Conservation (phyloP, 2,113 vertebrate species). For the Hippopotamus amphibius region DNA sequence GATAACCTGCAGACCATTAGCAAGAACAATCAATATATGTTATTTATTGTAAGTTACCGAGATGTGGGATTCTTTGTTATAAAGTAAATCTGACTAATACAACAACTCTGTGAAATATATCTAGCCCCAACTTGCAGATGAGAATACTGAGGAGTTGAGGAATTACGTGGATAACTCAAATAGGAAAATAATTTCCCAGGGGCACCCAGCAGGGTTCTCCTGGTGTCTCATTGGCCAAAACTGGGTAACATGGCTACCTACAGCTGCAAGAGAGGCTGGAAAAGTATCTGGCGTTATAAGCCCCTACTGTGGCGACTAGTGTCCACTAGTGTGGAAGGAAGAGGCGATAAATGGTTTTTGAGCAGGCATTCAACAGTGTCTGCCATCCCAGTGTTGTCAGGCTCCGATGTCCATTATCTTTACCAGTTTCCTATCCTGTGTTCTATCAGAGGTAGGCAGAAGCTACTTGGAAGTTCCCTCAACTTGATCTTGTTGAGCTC, state of each 20-base stretch:
- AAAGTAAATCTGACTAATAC: slow-evolving; percentile 6
- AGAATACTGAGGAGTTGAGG: neutral
- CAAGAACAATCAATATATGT: slow-evolving; percentile 10
- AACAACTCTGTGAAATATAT: neutral
- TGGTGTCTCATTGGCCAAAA: slow-evolving; percentile 13
- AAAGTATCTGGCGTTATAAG: neutral
- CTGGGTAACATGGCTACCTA: neutral
- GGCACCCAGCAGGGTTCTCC: neutral
- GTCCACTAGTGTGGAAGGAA: neutral
- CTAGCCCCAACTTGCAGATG: neutral
- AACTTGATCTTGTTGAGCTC: neutral
- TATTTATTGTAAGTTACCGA: neutral
- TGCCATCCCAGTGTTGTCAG: neutral
- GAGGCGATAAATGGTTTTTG: neutral
- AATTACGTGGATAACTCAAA: neutral
- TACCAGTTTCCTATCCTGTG: neutral
- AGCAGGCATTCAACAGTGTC: neutral
- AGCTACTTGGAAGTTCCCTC: slow-evolving; percentile 14
- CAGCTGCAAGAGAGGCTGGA: neutral
- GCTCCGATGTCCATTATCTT: neutral
- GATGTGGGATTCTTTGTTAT: neutral
- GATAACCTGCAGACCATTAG: neutral
- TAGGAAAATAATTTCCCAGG: slow-evolving; percentile 12
- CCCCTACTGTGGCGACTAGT: neutral
- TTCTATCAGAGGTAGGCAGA: slow-evolving; percentile 31